Conservation (phyloP, 2,113 vertebrate species). For the Cinclus cinclus region DNA sequence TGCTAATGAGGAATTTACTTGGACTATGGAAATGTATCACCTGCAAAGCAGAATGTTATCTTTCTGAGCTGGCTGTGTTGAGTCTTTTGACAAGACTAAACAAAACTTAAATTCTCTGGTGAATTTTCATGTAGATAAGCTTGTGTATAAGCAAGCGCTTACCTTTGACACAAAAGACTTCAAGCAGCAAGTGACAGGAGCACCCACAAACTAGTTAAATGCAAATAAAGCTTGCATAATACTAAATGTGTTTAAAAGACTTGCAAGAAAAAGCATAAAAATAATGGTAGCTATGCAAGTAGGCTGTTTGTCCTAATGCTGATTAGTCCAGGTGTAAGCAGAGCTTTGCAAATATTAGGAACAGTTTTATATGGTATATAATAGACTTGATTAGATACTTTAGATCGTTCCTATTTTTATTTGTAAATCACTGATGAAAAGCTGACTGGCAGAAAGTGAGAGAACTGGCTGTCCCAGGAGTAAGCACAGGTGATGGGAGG, state of each 20-base stretch:
- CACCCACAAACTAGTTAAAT: neutral
- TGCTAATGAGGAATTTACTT: neutral
- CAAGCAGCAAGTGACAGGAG: slow-evolving; percentile 2
- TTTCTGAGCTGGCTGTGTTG: neutral
- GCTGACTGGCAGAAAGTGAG: neutral
- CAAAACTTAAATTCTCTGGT: neutral
- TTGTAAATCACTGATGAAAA: neutral
- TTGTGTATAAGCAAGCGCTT: neutral
- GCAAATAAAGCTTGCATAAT: neutral
- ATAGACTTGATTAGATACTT: neutral
- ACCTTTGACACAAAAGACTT: neutral
- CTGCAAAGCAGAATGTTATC: neutral
- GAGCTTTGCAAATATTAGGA: neutral
- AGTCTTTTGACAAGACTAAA: neutral
- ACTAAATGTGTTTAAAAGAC: neutral
- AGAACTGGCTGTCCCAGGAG: neutral
- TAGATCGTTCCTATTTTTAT: neutral
- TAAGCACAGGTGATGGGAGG: neutral
- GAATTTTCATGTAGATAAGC: neutral
- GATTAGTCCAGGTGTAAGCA: neutral
- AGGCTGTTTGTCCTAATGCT: neutral
- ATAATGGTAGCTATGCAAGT: neutral
- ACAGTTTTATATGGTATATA: neutral
- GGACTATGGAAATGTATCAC: neutral
- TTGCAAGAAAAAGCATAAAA: neutral